A percentile compares a stretch with the other conserved stretches of the same genome.
Evolutionary conservation across 2,113 vertebrate genomes (phyloP).

Genomic region (Agapornis roseicollis): DNA sequence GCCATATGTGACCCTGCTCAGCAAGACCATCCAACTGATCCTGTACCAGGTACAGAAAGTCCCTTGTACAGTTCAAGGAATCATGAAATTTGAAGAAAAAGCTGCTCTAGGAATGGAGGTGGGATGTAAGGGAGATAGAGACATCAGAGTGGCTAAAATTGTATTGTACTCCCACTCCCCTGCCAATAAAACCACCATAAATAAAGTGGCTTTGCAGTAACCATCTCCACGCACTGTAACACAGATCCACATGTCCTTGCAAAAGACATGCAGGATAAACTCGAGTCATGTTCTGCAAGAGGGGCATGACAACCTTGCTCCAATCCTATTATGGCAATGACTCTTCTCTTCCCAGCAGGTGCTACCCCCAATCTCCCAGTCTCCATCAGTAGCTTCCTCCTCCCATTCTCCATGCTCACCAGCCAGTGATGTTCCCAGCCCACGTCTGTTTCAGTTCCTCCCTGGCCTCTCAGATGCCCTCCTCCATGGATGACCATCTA

Average conservation of each 20-base stretch:
- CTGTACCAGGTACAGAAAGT: background rate
- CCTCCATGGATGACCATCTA: background rate
- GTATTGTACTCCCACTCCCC: slow-evolving; percentile 69
- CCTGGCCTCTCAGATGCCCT: background rate
- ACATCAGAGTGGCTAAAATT: slow-evolving; percentile 68
- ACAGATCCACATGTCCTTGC: slow-evolving; percentile 35
- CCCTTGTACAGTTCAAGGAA: background rate
- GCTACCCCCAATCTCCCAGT: background rate
- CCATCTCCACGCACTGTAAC: slow-evolving; percentile 50
- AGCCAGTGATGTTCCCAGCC: background rate
- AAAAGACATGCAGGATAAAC: slow-evolving; percentile 21
- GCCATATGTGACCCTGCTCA: background rate
- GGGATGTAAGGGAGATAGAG: slow-evolving; percentile 52
- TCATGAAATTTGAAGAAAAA: background rate
- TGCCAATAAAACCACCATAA: slow-evolving; percentile 68
- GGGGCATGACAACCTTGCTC: background rate
- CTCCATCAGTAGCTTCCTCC: background rate
- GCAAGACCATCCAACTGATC: background rate
- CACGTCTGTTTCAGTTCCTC: background rate
- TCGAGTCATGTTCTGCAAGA: background rate
- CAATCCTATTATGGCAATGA: background rate
- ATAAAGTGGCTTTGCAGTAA: slow-evolving; percentile 68
- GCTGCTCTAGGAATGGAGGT: slow-evolving; percentile 51
- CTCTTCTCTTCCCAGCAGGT: background rate
- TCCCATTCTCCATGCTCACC: background rate